These are phyloP conservation scores for Pyrrhosoma nymphula DNA, from an alignment of 2,888 invertebrate species.

Conservation along the genomic window DNA sequence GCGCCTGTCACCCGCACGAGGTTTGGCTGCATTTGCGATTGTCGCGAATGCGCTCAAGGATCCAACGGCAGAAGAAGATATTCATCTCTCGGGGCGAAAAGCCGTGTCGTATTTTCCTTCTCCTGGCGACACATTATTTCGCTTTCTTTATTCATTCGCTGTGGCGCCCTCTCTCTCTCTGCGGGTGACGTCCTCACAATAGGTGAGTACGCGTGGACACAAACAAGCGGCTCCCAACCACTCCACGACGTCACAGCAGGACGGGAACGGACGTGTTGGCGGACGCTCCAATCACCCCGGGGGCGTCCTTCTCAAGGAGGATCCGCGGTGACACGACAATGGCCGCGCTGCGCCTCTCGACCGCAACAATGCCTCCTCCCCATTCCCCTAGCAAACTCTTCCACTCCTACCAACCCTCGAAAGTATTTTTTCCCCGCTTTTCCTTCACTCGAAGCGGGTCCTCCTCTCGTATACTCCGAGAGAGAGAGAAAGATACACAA, in stretches of 20 bases:
- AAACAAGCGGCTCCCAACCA: neutral
- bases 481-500: neutral
- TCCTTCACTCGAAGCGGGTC: neutral
- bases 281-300: too few species aligned
- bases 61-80: neutral
- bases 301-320: neutral
- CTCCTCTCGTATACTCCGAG: neutral
- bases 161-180: neutral
- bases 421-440: neutral
- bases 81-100: neutral
- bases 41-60: neutral
- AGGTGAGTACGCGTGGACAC: neutral
- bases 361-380: neutral
- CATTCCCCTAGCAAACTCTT: neutral
- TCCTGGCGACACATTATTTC: neutral
- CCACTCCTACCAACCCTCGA: neutral
- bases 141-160: neutral
- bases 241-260: neutral
- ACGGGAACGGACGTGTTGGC: neutral
- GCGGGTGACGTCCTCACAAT: neutral
- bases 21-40: too few species aligned
- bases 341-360: neutral
- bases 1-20: too few species aligned
- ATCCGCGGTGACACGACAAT: neutral
- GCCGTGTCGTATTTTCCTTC: neutral